Evolutionary conservation across 2,113 vertebrate species (phyloP).

Genomic region (Rhegmatorhina hoffmannsi): DNA sequence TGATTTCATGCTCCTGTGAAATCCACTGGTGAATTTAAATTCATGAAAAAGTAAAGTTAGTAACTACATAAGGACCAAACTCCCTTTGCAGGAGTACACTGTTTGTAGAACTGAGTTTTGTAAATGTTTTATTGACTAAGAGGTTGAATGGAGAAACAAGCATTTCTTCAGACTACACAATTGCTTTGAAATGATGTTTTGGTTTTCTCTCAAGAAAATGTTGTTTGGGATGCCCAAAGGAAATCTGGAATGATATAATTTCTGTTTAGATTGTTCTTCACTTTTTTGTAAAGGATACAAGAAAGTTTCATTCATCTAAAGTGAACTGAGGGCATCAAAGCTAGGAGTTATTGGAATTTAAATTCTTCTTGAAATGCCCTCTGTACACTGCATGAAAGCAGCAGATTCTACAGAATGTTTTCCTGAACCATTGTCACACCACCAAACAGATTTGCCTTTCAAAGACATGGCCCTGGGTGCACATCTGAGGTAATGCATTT

Average conservation of each 20-base stretch:
- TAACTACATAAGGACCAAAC: not conserved
- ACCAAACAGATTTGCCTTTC: conserved; percentile 2
- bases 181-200: conserved; percentile 21
- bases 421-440: not conserved
- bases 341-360: not conserved
- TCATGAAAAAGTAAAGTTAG: not conserved
- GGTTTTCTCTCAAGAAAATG: not conserved
- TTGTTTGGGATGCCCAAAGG: not conserved
- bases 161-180: conserved; percentile 26
- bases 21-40: not conserved
- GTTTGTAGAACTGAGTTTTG: not conserved
- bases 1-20: not conserved
- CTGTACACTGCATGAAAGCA: not conserved
- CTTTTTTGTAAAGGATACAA: not conserved
- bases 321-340: not conserved
- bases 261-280: not conserved
- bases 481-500: not conserved
- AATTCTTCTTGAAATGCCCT: not conserved
- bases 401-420: not conserved
- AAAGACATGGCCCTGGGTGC: not conserved
- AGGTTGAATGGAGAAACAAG: not conserved
- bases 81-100: conserved; percentile 1
- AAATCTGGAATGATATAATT: conserved; percentile 2
- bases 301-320: conserved; percentile 8
- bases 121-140: conserved; percentile 14